Evolutionary conservation across 2,797 vertebrate genomes (phyloP), one percentile per base, ranked within the genome.

Genomic region (Steatocranus sp.): DNA sequence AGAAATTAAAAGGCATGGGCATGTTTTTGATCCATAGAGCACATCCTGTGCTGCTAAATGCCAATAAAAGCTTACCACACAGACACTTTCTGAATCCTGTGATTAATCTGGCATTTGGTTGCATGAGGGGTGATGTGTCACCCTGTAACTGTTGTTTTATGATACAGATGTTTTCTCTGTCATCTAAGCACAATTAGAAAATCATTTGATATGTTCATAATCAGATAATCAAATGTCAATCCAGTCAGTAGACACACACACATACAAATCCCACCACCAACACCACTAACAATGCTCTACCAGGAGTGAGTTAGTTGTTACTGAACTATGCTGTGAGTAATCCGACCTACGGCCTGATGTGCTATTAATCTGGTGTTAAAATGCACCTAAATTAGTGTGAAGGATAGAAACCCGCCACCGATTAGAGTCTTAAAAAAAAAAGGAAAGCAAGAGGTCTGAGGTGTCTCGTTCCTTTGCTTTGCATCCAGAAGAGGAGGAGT

Each of bases 361-460:
- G 90, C 80, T 27, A 91, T 91, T 92, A 90, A 94, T 87, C 90
- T 36, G 50, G 79, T 87, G 94, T 96, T 95, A 96, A 92, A 93
- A 93, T 94, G 94, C 88, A 84, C 90, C 94, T 96, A 95, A 81
- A 94, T 96, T 95, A 96, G 95, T 95, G 89, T 89, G 90, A 95
- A 95, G 85, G 79, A 93, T 89, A 92, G 92, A 92, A 63, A 88
- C 91, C 92, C 88, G 83, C 93, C 95, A 95, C 95, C 94, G 15
- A 92, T 94, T 94, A 96, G 41, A 89, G 79, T 86, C 90, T 54
- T 82, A 81, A 85, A 87, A 86, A 61, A 36, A 61, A 34, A 83
- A 86, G 89, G 89, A 91, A 94, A 95, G 93, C 93, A 92, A 95
- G 87, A 94, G 93, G 91, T 94, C 84, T 83, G 91, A 94, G 93